These are phyloP conservation scores for Rhinatrema bivittatum DNA, from an alignment of 2,797 vertebrate genomes.

Conservation along the genomic window DNA sequence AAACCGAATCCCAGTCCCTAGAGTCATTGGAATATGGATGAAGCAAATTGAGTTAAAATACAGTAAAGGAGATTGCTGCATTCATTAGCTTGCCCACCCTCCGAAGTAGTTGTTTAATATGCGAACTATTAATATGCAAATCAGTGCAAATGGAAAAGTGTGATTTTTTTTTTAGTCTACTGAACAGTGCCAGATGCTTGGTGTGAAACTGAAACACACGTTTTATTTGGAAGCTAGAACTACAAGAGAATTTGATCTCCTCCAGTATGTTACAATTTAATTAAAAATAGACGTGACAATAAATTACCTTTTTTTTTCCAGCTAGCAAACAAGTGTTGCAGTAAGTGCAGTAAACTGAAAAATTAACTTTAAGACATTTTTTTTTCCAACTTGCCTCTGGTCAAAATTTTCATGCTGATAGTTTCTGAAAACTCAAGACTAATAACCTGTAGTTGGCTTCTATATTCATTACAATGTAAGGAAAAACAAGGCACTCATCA, in stretches of 20 bases:
- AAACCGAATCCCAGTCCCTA: slow-evolving; percentile 78
- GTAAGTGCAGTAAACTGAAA: accelerated
- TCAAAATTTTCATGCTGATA: too few relatives aligned
- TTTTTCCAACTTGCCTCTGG: accelerated
- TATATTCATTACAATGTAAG: too few relatives aligned
- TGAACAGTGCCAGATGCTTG: slow-evolving; percentile 73
- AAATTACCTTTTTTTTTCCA: neutral
- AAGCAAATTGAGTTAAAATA: slow-evolving; percentile 97
- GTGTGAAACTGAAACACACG: slow-evolving; percentile 15
- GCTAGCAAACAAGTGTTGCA: accelerated
- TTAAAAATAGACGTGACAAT: neutral
- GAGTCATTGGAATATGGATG: slow-evolving; percentile 91
- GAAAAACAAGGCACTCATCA: too few relatives aligned
- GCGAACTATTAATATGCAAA: slow-evolving; percentile 98
- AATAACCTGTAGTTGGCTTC: too few relatives aligned
- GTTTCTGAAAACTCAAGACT: too few relatives aligned
- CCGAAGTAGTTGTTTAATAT: slow-evolving; percentile 96
- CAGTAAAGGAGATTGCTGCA: slow-evolving; percentile 83
- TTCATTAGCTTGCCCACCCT: slow-evolving; percentile 95
- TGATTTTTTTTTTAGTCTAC: slow-evolving; percentile 62
- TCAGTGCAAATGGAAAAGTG: slow-evolving; percentile 74
- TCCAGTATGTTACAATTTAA: slow-evolving; percentile 12
- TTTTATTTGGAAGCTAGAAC: slow-evolving; percentile 3
- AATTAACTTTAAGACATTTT: neutral
- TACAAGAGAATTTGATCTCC: slow-evolving; percentile 27